Evolutionary conservation across 2,113 vertebrate genomes (phyloP), one percentile per base, ranked within the genome.

Genomic region (Poeciliopsis retropinna): DNA sequence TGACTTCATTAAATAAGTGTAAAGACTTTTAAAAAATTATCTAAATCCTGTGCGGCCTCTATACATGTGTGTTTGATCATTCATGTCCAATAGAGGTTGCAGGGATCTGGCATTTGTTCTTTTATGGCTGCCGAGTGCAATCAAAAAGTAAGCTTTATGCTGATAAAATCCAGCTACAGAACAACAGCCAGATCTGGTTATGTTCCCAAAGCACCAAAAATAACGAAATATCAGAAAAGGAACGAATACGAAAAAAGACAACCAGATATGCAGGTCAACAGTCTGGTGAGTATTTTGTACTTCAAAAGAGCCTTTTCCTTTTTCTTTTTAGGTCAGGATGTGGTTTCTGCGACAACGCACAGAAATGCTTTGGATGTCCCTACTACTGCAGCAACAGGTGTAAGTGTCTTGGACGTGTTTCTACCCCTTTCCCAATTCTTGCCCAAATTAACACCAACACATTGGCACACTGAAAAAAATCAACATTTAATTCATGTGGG

Each of bases 281-380:
- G 37, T 65, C 67, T 82, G 64, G 30, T 81, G 71, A 22, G 5
- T 69, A 3, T 68, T 13, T 19, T 13, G 28, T 6, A 11, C 39
- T 78, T 78, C 62, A n/a, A 83, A 67, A 44, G 28, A 13, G 54
- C 17, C 8, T 10, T 77, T 63, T 84, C 32, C 22, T 79, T 60
- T 68, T 15, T 47, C 79, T 25, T 44, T 85, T n/a, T 73, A 95
- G 94, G 88, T 76, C 80, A 92, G 67, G 70, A 81, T 27, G 28
- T 84, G 12, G 64, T 74, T 70, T 84, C 76, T 51, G 60, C 82
- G 31, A 91, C 92, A 60, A 91, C 92, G 5, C 83, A 89, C 0
- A 57, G 75, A 64, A 73, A 84, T 60, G 78, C 84, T 41, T 71
- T 78, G 73, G 81, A 86, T 34, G 61, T 83, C 60, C 76, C 78